Base-by-base conservation (phyloP, 1,140 invertebrate genomes). In the Drosophila erecta region DNA sequence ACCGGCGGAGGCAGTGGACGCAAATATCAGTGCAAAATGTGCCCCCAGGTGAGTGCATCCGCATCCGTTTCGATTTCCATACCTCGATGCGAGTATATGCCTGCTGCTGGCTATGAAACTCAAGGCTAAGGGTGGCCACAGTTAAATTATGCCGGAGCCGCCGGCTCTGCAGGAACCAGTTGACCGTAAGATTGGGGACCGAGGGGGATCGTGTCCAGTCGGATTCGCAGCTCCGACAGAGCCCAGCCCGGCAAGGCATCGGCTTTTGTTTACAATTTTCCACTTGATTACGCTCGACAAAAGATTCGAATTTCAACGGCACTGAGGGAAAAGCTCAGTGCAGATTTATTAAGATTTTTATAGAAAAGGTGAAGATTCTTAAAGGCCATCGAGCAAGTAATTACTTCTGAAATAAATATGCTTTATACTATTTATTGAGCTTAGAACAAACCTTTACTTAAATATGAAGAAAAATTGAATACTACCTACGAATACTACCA, bases 1-100 rank as follows among this genome's bases (percentile, higher is more conserved):
- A 41, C 72, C 2, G 57, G 80, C 43, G 75, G 75, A 27, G 87
- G 86, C 49, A 92, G 93, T 77, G 93, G 94, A 80, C 92, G 96
- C 92, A 98, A 98, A 92, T 99, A 99, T 94, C 97, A 98, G 93
- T 99, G 98, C 95, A 99, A 99, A 94, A 99, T 99, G 98, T 99
- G 98, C 93, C 98, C 98, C 74, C 97, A 98, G 97, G 98, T 99
- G 93, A 95, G 90, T 90, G 37, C 24, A 62, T 38, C 22, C 15
- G 44, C 61, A 43, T 69, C 61, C 73, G 61, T 54, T 56, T 49
- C 51, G 41, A 76, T 57, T 65, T 40, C 27, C 15, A 53, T 54
- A 41, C 38, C 12, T 49, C 30, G 30, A 22, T n/a, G n/a, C n/a
- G n/a, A n/a, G n/a, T 20, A 17, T 12, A 22, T 38, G 37, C 37